Conservation (phyloP, 2,113 vertebrate species). For the Bolborhynchus lineola region DNA sequence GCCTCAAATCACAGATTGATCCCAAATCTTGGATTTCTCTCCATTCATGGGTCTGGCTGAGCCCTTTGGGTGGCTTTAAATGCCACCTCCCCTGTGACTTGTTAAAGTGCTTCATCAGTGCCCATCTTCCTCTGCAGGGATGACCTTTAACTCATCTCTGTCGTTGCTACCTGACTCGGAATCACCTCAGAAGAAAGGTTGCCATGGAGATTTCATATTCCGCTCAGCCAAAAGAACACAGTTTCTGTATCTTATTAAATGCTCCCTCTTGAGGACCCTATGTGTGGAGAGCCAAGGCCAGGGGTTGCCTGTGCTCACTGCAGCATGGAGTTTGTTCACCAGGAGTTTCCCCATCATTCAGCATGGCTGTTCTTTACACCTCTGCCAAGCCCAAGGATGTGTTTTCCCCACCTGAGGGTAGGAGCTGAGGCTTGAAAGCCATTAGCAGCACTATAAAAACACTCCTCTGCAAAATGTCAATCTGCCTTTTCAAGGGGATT, state of each 20-base stretch:
- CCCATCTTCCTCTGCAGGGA: constrained; percentile 56
- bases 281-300: not conserved
- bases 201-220: constrained; percentile 74
- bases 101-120: constrained; percentile 74
- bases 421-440: not conserved
- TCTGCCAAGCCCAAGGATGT: not conserved
- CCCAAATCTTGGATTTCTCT: not conserved
- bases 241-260: constrained; percentile 74
- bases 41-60: not conserved
- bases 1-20: not conserved
- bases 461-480: constrained; percentile 52
- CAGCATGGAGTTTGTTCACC: not conserved
- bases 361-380: not conserved
- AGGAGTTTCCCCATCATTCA: not conserved
- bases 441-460: not conserved
- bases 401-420: not conserved
- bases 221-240: constrained; percentile 42
- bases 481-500: constrained; percentile 58
- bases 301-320: not conserved
- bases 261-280: constrained; percentile 58
- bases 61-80: constrained; percentile 43
- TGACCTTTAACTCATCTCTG: constrained; percentile 76
- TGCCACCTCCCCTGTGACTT: constrained; percentile 65
- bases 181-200: constrained; percentile 77
- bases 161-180: constrained; percentile 73